Base-by-base conservation (phyloP, 37 sponge, comb jelly and placozoan genomes). In the Halichondria panicea region DNA sequence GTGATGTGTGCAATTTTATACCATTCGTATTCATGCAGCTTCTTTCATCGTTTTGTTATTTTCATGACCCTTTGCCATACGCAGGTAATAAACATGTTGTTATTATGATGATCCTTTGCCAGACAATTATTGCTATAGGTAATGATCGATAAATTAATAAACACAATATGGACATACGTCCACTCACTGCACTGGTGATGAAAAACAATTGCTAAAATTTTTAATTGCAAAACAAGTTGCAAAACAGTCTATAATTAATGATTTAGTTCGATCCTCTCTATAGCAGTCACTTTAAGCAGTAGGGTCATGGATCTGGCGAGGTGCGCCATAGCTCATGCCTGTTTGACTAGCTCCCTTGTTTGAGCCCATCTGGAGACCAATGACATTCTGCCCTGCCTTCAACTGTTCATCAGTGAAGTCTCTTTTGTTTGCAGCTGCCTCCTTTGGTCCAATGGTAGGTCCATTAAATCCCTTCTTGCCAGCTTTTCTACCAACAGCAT, bases 321-420 rank as follows among this genome's bases (percentile, higher is more conserved):
- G 58, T 41, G 55, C 31, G 36, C 83, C 83, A 57, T 73, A 82
- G 25, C 75, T 92, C 81, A 76, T 68, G 0, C 98, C 98, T 30
- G 95, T 71, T 67, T 94, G 95, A 66, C 72, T 78, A 21, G 98
- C 98, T 46, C 98, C 98, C 71, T 89, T 84, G 76, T 91, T 94
- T 21, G 90, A 77, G 52, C 98, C 98, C 89, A 88, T 88, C 66
- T 97, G 98, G 9, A 93, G 84, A 1, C 94, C 91, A 74, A 93
- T 91, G 36, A 97, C 70, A 13, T 38, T 54, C 77, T 97, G 56
- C 1, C 98, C 93, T 12, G 66, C 79, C 55, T 89, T 74, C 68
- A 97, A 46, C 57, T 91, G 88, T 27, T 86, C 79, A 33, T 97
- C 80, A 30, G 84, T 34, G 53, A 91, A 97, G 13, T 88, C 78